A percentile compares a stretch with the other conserved stretches of the same genome.
phyloP scores from a whole-genome alignment of 2,797 vertebrate genomes.

The Leucoraja ocellata region DNA sequence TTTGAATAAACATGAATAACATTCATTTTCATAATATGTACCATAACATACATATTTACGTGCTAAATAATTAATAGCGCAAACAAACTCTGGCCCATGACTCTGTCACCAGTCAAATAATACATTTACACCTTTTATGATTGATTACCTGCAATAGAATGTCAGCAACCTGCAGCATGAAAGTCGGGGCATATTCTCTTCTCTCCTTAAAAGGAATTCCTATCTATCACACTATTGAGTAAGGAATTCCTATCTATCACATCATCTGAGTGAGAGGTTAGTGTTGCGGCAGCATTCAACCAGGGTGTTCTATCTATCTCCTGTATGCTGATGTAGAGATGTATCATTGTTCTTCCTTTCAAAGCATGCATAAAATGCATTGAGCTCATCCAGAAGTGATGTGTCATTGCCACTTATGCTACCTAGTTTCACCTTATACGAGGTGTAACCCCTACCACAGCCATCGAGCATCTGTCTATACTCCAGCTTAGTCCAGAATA shows the following conservation, averaged over 20 bases:
- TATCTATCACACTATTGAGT: background rate
- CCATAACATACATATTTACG: background rate
- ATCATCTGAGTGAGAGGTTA: background rate
- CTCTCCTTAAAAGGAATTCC: background rate
- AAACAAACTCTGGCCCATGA: background rate
- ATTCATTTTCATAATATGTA: background rate
- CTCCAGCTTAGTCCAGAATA: no score
- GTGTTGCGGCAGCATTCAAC: no score
- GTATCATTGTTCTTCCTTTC: no score
- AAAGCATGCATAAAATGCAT: no score
- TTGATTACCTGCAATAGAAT: background rate
- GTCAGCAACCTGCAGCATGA: background rate
- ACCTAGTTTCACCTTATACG: no score
- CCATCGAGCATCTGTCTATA: no score
- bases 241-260: background rate
- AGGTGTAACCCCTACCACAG: no score
- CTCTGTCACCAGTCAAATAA: background rate
- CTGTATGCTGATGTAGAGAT: no score
- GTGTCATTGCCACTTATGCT: no score
- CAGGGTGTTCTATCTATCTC: no score
- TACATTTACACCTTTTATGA: background rate
- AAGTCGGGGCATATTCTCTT: background rate
- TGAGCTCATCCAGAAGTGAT: no score
- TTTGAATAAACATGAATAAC: background rate
- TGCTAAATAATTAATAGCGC: background rate